phyloP scores from a whole-genome alignment of 2,113 vertebrate species.

The Mus pahari region DNA sequence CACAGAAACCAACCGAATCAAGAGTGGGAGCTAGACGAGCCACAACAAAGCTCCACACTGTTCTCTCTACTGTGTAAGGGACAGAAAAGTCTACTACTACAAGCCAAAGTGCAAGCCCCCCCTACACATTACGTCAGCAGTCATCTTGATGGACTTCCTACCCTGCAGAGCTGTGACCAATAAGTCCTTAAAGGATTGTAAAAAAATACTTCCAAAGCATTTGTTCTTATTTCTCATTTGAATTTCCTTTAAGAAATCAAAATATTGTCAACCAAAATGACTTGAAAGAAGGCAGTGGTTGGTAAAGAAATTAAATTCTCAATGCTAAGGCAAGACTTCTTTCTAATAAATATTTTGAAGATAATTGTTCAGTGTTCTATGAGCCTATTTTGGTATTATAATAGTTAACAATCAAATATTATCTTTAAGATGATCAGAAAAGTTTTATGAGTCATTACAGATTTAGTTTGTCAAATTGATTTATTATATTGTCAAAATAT shows the following conservation, averaged over 20 bases:
- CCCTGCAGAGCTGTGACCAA: not conserved
- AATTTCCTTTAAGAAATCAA: slow-evolving; percentile 31
- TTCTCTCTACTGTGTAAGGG: too few relatives aligned
- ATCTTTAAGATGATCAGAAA: not conserved
- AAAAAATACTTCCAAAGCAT: not conserved
- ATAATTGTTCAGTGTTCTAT: not conserved
- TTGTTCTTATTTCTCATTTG: not conserved
- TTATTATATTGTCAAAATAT: not conserved
- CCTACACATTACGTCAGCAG: not conserved
- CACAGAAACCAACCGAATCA: not conserved
- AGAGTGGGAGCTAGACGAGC: not conserved
- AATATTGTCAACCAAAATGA: not conserved
- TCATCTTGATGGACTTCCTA: not conserved
- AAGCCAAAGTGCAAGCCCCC: not conserved
- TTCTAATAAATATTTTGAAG: not conserved
- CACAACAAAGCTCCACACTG: not conserved
- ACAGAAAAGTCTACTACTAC: not conserved
- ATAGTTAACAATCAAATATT: not conserved
- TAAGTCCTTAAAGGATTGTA: not conserved
- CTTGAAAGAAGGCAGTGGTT: not conserved
- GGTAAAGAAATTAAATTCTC: not conserved
- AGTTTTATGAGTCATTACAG: not conserved
- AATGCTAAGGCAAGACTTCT: not conserved
- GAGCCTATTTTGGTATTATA: not conserved
- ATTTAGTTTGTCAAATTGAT: not conserved